Evolutionary conservation across 2,113 vertebrate genomes (phyloP).

Genomic region (Porphyrio hochstetteri): DNA sequence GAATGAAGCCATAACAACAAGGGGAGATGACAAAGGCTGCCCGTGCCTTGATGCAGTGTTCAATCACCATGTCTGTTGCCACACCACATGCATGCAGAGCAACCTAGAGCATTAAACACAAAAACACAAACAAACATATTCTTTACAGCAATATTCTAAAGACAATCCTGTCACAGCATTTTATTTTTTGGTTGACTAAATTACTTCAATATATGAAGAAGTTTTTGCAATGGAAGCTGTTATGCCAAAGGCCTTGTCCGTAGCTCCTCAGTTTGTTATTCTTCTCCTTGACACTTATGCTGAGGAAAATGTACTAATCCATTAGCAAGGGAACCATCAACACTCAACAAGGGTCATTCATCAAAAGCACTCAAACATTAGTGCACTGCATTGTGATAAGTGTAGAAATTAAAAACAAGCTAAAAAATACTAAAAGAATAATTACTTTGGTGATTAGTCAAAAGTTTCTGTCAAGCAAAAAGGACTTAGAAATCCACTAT

Average conservation of each 20-base stretch:
- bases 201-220: background rate
- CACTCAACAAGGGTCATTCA: background rate
- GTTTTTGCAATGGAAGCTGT: background rate
- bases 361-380: background rate
- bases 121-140: background rate
- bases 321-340: background rate
- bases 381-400: background rate
- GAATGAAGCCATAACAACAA: constrained; percentile 97
- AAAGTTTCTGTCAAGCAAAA: background rate
- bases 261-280: background rate
- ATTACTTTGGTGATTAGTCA: background rate
- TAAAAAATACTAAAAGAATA: background rate
- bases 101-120: constrained; percentile 76
- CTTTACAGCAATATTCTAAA: background rate
- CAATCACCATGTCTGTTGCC: constrained; percentile 96
- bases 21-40: constrained; percentile 92
- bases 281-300: background rate
- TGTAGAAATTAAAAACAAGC: background rate
- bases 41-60: constrained; percentile 83
- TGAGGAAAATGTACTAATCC: background rate
- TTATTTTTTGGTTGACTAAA: background rate
- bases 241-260: background rate
- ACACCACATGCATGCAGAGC: constrained; percentile 95
- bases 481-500: background rate
- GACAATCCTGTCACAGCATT: background rate